Evolutionary conservation across 2,888 invertebrate genomes (phyloP).

Genomic region (Pherbina coryleti): DNA sequence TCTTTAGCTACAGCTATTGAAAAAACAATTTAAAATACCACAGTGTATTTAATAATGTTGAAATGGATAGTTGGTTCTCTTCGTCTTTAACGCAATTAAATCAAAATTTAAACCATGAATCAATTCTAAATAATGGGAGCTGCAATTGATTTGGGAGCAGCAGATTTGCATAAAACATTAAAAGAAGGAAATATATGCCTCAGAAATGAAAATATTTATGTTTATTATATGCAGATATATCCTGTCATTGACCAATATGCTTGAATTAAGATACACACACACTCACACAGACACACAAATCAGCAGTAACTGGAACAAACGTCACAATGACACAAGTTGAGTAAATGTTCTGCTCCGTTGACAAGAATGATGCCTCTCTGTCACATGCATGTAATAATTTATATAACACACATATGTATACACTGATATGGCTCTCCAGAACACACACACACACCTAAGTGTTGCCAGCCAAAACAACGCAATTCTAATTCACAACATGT

Average conservation of each 20-base stretch:
- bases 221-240: not conserved
- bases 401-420: not conserved
- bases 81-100: too few species aligned
- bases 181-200: not conserved
- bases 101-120: too few species aligned
- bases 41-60: too few species aligned
- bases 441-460: not conserved
- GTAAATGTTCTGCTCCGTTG: not conserved
- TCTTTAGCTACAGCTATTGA: too few species aligned
- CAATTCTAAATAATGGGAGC: too few species aligned
- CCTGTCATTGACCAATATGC: not conserved
- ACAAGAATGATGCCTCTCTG: not conserved
- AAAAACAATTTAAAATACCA: too few species aligned
- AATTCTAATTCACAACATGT: not conserved
- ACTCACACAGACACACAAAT: not conserved
- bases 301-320: too few species aligned
- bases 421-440: not conserved
- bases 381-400: slow-evolving; percentile 1
- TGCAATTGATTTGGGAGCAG: too few species aligned
- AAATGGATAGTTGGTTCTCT: too few species aligned
- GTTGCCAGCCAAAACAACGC: not conserved
- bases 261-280: not conserved
- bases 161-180: too few species aligned
- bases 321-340: not conserved
- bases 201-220: not conserved